Evolutionary conservation across 2,113 vertebrate species (phyloP).

Genomic region (Cricetomys ansorgei): DNA sequence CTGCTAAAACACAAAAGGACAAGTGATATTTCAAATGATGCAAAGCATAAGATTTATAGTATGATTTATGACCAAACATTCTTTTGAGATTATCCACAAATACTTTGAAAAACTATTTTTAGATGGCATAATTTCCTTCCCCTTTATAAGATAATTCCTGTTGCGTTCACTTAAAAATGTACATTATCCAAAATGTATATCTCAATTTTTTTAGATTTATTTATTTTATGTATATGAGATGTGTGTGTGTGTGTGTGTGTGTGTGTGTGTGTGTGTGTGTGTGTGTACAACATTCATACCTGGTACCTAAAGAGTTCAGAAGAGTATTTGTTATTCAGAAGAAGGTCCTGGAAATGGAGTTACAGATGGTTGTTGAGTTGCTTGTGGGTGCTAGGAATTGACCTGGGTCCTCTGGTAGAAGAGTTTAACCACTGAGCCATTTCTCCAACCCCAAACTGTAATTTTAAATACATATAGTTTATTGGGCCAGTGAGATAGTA

Average conservation of each 20-base stretch:
- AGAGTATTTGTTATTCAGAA: not conserved
- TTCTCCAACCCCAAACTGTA: not conserved
- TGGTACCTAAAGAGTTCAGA: not conserved
- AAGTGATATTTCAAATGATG: not conserved
- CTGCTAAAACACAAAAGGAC: conserved; percentile 81
- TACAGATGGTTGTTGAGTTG: not conserved
- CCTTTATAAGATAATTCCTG: not conserved
- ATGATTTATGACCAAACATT: not conserved
- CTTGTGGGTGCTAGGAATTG: not conserved
- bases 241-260: too few species aligned
- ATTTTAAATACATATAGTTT: not conserved
- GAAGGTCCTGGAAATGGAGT: not conserved
- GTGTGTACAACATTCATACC: not conserved
- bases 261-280: too few species aligned
- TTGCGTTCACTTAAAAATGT: conserved; percentile 4
- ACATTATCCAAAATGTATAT: not conserved
- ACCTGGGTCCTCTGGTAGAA: not conserved
- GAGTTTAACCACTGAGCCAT: not conserved
- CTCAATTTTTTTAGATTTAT: not conserved
- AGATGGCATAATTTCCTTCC: not conserved
- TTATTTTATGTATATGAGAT: not conserved
- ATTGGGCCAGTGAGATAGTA: not conserved
- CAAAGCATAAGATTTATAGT: not conserved
- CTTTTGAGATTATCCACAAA: conserved; percentile 15
- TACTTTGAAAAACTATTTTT: not conserved